Evolutionary conservation across 1,140 invertebrate genomes (phyloP).

Genomic region (Nilaparvata lugens): DNA sequence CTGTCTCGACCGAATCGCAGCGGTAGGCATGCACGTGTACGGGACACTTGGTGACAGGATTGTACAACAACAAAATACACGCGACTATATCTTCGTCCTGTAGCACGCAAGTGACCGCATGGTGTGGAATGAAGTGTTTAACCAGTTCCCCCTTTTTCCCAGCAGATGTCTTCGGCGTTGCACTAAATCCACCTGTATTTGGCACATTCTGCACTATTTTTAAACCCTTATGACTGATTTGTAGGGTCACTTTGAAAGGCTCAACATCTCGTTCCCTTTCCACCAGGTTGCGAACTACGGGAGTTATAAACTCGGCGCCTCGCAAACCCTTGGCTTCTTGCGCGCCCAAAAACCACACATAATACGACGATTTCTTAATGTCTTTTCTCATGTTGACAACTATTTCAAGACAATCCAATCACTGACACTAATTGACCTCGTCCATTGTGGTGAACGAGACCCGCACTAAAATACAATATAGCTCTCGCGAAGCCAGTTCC

Average conservation of each 20-base stretch:
- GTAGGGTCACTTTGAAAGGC: slow-evolving; percentile 79
- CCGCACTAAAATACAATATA: neutral
- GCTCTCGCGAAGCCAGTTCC: neutral
- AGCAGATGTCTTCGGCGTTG: slow-evolving; percentile 5
- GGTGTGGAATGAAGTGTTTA: slow-evolving; percentile 92
- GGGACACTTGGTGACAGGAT: slow-evolving; percentile 78
- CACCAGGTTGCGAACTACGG: slow-evolving; percentile 74
- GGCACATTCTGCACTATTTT: slow-evolving; percentile 76
- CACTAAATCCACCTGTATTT: slow-evolving; percentile 12
- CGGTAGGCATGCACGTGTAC: slow-evolving; percentile 92
- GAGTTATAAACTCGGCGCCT: slow-evolving; percentile 67
- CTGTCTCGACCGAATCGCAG: slow-evolving; percentile 90
- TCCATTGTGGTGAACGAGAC: neutral
- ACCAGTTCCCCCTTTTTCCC: slow-evolving; percentile 49
- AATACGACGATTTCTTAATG: slow-evolving; percentile 92
- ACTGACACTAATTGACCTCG: neutral
- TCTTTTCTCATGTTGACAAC: slow-evolving; percentile 58
- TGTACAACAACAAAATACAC: slow-evolving; percentile 79
- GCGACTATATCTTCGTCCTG: slow-evolving; percentile 86
- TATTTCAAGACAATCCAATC: no score
- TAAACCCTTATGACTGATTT: slow-evolving; percentile 86
- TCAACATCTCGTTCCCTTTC: slow-evolving; percentile 75
- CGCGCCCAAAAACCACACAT: slow-evolving; percentile 96
- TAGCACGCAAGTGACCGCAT: slow-evolving; percentile 79
- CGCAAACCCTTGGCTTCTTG: slow-evolving; percentile 85